Evolutionary conservation across 2,797 vertebrate genomes (phyloP).

Genomic region (Eulemur mongoz): DNA sequence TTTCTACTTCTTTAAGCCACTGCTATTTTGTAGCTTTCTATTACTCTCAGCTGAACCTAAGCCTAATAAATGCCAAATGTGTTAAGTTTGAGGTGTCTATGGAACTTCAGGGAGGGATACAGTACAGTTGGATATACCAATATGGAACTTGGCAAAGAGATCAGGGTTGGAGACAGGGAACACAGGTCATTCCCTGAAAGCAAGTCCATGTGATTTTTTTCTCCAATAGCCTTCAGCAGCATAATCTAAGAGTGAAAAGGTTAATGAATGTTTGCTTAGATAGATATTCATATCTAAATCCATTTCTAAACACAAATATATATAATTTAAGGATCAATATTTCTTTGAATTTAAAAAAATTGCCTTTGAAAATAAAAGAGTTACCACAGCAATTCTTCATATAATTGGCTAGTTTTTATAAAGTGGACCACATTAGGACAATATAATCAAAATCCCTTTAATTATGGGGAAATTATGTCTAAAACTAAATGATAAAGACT

Average conservation of each 20-base stretch:
- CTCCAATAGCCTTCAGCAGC: background rate
- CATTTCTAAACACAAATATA: background rate
- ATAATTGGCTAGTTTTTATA: background rate
- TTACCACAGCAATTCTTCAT: background rate
- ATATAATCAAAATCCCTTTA: background rate
- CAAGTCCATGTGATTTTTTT: background rate
- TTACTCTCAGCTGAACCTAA: background rate
- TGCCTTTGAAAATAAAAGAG: background rate
- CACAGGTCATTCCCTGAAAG: background rate
- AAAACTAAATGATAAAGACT: background rate
- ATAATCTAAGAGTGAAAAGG: background rate
- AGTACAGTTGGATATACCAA: background rate
- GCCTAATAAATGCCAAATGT: background rate
- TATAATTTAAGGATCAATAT: background rate
- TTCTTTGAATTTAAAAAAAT: slow-evolving; percentile 10
- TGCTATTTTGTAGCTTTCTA: background rate
- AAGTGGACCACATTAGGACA: background rate
- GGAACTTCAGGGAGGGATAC: background rate
- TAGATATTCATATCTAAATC: background rate
- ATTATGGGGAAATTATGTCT: background rate
- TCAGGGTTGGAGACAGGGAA: background rate
- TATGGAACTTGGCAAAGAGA: background rate
- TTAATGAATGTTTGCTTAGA: background rate
- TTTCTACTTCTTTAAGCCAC: background rate
- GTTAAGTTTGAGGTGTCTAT: background rate